Conservation (phyloP, 1,140 invertebrate species). For the Ruditapes philippinarum region DNA sequence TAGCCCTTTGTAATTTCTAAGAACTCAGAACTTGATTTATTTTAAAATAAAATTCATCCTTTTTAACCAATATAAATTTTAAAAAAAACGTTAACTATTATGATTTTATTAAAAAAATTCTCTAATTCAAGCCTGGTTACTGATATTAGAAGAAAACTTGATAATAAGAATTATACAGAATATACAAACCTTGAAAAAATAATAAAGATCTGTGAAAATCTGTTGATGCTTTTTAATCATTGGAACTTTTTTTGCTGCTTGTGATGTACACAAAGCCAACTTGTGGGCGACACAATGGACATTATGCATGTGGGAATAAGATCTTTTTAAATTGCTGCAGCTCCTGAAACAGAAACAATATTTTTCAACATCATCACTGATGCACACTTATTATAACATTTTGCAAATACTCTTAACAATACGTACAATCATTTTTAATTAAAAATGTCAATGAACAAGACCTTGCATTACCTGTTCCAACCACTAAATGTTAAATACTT, state of each 20-base stretch:
- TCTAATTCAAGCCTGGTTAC: too few species aligned
- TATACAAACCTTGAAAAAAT: constrained; percentile 42
- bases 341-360: not conserved
- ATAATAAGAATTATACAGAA: not conserved
- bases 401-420: too few species aligned
- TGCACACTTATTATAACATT: too few species aligned
- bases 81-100: not conserved
- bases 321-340: not conserved
- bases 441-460: not conserved
- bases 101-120: too few species aligned
- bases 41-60: not conserved
- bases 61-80: not conserved
- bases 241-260: constrained; percentile 44
- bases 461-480: too few species aligned
- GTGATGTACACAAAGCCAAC: constrained; percentile 53
- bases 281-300: constrained; percentile 55
- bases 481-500: too few species aligned
- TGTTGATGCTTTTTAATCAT: constrained; percentile 35
- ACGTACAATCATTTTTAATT: not conserved
- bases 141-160: not conserved
- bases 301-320: constrained; percentile 46
- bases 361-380: too few species aligned
- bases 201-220: constrained; percentile 3
- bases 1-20: not conserved
- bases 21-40: not conserved